Percentiles rank a stretch among this genome's conserved stretches.
phyloP scores from a whole-genome alignment of 2,888 invertebrate genomes.

The Polyommatus icarus region DNA sequence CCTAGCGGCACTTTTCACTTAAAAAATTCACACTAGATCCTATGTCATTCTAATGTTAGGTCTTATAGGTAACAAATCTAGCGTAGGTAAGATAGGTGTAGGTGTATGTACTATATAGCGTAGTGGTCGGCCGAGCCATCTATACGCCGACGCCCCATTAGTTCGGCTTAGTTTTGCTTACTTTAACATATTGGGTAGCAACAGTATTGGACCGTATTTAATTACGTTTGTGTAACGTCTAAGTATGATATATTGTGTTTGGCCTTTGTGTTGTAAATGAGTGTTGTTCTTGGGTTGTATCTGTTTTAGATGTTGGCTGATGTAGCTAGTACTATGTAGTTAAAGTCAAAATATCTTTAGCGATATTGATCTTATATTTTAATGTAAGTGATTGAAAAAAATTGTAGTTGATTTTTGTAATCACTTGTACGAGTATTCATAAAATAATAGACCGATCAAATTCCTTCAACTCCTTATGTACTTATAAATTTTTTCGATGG shows the following conservation, averaged over 20 bases:
- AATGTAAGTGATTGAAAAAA: no score
- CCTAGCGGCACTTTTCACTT: no score
- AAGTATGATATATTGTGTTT: slow-evolving; percentile 26
- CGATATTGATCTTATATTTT: neutral
- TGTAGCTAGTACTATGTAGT: neutral
- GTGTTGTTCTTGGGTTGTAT: slow-evolving; percentile 1
- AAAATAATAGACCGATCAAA: no score
- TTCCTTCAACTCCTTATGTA: no score
- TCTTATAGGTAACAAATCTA: neutral
- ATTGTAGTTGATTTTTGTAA: no score
- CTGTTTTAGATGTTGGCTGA: neutral
- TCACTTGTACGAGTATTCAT: no score
- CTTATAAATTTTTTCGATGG: no score
- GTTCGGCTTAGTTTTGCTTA: slow-evolving; percentile 35
- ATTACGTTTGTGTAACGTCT: slow-evolving; percentile 29
- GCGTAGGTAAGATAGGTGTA: neutral
- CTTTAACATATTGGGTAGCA: slow-evolving; percentile 33
- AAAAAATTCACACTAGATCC: no score
- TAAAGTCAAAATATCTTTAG: neutral
- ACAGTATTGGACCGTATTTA: slow-evolving; percentile 24
- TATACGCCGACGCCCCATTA: slow-evolving; percentile 33
- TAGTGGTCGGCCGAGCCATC: slow-evolving; percentile 27
- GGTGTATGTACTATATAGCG: neutral
- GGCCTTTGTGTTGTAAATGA: slow-evolving; percentile 6
- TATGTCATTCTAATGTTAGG: neutral